Base-by-base conservation (phyloP, 2,888 invertebrate species). In the Teinopalpus imperialis region DNA sequence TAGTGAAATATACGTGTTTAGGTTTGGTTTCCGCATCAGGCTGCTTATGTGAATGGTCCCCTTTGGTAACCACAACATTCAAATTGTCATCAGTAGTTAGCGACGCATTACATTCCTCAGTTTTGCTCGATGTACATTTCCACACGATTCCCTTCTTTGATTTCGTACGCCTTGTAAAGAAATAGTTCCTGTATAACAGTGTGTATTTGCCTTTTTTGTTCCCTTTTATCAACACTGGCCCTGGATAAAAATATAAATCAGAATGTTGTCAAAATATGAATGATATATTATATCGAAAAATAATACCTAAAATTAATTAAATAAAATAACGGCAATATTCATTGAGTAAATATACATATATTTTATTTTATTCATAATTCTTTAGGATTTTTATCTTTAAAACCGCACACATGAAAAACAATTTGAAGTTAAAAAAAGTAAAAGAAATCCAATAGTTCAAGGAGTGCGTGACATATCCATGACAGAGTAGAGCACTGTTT, bases 1-100 rank as follows among this genome's bases (percentile, higher is more conserved):
- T 70, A 32, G 74, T 69, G 61, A 87, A 87, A 66, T 86, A 88
- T 1, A 88, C 79, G 53, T 88, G 87, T 50, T 83, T 87, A 1
- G 80, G 77, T 36, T 74, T 83, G 2, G 51, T 47, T 2, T 66
- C 66, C 0, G 55, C 43, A 4, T 63, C 60, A 1, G 76, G 66
- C 6, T 57, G 59, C n/a, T 53, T 48, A 26, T 87, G 87, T 0
- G 56, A 61, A 47, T 87, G 87, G 1, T 49, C 49, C 0, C 70
- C 70, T 48, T 74, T 81, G 2, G 30, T 55, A 0, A 59, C 46
- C 0, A 88, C 75, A 0, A 87, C 65, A 20, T 76, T 70, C 1
- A 87, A 58, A 47, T 70, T 65, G 2, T 79, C 71, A 52, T 86
- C 86, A 0, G 87, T 87, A 0, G 72, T 73, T 3, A 82, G 34